Evolutionary conservation across 2,888 invertebrate genomes (phyloP), one percentile per base, ranked within the genome.

Genomic region (Elegia similella): DNA sequence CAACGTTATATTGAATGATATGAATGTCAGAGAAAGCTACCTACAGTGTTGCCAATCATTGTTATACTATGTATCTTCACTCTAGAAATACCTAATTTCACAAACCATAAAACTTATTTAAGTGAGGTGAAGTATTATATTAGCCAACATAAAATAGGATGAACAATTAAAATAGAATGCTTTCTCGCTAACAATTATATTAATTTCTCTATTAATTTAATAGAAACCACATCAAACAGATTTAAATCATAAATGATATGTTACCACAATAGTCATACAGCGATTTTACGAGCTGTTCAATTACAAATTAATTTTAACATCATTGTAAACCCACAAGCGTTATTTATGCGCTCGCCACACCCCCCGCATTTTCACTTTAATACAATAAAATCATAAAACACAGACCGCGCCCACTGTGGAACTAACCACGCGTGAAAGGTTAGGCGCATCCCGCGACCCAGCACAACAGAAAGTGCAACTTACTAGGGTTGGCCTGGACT

Each of bases 381-480:
- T 55, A 71, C 72, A 67, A 73, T 74, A 73, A 75, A 77, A 73
- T 67, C 63, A 68, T 70, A 71, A 70, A 71, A 66, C 63, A 66
- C 64, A 59, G 62, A 69, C 72, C 74, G 78, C 79, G 78, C 78
- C 84, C 84, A 87, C 73, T 86, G 78, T 80, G 65, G 84, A 79
- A 76, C 73, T 61, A 68, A 72, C 84, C 81, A 78, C 80, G 84
- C 89, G 89, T 90, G 88, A 90, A 90, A 89, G 90, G 90, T 89
- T 87, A 86, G 78, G 76, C 85, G 82, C 89, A 90, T 91, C 90
- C 88, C 90, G 90, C 85, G 90, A 91, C 90, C 90, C 72, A 68
- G 60, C 65, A 71, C n/a, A 38, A 67, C 82, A 77, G 82, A 86
- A 82, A 86, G 84, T 80, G 86, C 82, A 78, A 78, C 78, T 75